Evolutionary conservation across 2,797 vertebrate genomes (phyloP).

Genomic region (Ataeniobius toweri): DNA sequence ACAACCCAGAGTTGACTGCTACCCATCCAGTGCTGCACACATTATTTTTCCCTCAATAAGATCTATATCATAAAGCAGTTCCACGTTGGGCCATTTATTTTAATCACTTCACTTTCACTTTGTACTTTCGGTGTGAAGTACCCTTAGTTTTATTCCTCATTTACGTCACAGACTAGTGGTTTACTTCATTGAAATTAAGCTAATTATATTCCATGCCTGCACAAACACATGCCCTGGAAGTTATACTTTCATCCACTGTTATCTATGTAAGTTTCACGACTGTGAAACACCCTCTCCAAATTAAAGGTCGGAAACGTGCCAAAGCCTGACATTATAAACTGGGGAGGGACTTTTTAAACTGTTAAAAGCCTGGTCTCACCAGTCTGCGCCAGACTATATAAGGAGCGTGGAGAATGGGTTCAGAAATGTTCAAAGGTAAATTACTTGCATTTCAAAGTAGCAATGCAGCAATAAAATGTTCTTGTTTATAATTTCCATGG

Average conservation of each 20-base stretch:
- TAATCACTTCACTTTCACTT: constrained; percentile 55
- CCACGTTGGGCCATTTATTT: constrained; percentile 40
- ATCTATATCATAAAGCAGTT: constrained; percentile 13
- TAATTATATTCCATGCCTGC: constrained; percentile 81
- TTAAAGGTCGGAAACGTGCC: constrained; percentile 82
- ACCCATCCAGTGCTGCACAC: background rate
- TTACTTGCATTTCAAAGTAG: constrained; percentile 38
- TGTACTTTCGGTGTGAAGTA: constrained; percentile 40
- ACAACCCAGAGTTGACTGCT: background rate
- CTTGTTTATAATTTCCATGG: constrained; percentile 51
- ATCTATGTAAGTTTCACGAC: constrained; percentile 74
- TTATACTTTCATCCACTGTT: constrained; percentile 82
- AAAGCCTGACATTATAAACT: constrained; percentile 79
- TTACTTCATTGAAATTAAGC: constrained; percentile 78
- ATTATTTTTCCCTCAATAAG: background rate
- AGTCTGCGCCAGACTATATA: constrained; percentile 41
- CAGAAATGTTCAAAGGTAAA: constrained; percentile 22
- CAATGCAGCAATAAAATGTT: constrained; percentile 41
- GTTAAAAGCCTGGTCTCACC: constrained; percentile 52
- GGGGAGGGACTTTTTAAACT: constrained; percentile 49
- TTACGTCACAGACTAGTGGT: constrained; percentile 66
- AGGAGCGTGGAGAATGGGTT: constrained; percentile 38
- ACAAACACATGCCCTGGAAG: constrained; percentile 68
- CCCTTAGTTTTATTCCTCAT: constrained; percentile 56
- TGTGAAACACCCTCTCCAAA: constrained; percentile 80